Percentiles rank a stretch among this genome's conserved stretches.
These are phyloP conservation scores for Heterodera carotae DNA, from an alignment of 1,140 invertebrate genomes.

Conservation along the genomic window DNA sequence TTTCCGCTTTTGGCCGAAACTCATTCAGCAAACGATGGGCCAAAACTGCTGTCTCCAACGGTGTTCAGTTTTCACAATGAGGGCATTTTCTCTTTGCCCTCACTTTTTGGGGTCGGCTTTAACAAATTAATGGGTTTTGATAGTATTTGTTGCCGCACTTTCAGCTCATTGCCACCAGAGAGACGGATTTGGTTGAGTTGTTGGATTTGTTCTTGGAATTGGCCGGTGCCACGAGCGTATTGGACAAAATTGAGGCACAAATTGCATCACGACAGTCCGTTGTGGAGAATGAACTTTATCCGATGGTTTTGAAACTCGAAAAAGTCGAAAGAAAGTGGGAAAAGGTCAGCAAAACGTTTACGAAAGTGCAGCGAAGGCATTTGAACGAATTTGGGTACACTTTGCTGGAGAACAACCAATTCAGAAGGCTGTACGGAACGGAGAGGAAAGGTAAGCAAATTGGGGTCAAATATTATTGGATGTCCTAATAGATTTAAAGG, in stretches of 20 bases:
- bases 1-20: conserved; percentile 31
- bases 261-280: conserved; percentile 29
- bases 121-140: no score
- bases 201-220: conserved; percentile 42
- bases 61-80: conserved; percentile 43
- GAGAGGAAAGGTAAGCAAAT: conserved; percentile 18
- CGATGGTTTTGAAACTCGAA: conserved; percentile 34
- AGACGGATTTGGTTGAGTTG: conserved; percentile 21
- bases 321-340: conserved; percentile 29
- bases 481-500: not conserved
- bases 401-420: conserved; percentile 22
- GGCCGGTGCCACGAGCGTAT: conserved; percentile 21
- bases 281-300: conserved; percentile 28
- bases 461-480: not conserved
- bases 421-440: conserved; percentile 1
- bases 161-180: conserved; percentile 35
- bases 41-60: conserved; percentile 36
- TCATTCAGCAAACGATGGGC: not conserved
- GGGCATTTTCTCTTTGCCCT: conserved; percentile 35
- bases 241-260: conserved; percentile 32
- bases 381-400: conserved; percentile 24
- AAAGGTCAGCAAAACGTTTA: conserved; percentile 14
- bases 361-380: not conserved
- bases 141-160: no score
- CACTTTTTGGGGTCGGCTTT: conserved; percentile 32